Evolutionary conservation across 1,140 invertebrate genomes (phyloP), one percentile per base, ranked within the genome.

Genomic region (Zaprionus lachaisei): DNA sequence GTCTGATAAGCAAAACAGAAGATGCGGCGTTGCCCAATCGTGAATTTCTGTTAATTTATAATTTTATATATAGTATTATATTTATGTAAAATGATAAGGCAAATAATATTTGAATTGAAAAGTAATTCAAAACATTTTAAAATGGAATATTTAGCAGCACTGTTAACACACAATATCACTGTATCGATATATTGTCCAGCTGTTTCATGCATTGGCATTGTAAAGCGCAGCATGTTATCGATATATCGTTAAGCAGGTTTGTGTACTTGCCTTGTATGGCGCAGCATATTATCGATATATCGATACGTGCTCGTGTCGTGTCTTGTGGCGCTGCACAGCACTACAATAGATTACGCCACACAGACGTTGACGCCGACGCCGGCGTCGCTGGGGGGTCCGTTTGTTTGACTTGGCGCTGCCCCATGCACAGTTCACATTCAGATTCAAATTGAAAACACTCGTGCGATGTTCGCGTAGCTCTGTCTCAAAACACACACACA

Each of bases 391-490:
- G 62, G 74, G 70, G 63, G 69, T 72, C 63, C 57, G 49, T 61
- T 61, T 31, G 34, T 44, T 44, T 71, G 51, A 31, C 37, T 70
- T 74, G 66, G 57, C 77, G 74, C 58, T 79, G 69, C 69, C 77
- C 77, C 77, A 79, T 79, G 77, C 73, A 77, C 68, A 79, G 77
- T 77, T 78, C 56, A 56, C 70, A 70, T 28, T 79, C 67, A 79
- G 79, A 79, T 76, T 79, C 64, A 75, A 81, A 81, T 64, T 81
- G 79, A 67, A 81, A 69, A 64, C 64, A 72, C 31, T 79, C 76
- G 67, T 64, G 72, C 38, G 60, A 68, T 79, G 77, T 73, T 65
- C 60, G 62, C 41, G 57, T 60, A 14, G 58, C 72, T 77, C 63
- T 60, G 51, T 67, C 37, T 72, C 17, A 44, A 57, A n/a, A 49